phyloP scores from a whole-genome alignment of 53 echinoderm and acorn worm species.

The Pentamera pediparva region DNA sequence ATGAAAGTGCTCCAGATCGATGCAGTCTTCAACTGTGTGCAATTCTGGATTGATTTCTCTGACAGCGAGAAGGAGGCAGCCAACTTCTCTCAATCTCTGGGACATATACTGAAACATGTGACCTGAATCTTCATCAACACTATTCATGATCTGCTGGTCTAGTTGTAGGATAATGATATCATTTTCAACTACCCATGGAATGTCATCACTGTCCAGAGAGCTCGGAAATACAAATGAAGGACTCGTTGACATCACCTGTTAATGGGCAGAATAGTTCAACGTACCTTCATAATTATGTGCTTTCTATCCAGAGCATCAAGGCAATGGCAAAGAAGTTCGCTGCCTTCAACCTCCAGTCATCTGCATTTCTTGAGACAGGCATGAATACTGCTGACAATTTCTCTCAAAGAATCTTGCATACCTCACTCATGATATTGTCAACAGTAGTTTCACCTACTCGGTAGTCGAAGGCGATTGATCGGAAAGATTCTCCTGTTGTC shows the following conservation, averaged over 20 bases:
- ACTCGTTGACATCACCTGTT: no score
- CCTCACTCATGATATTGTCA: conserved; percentile 5
- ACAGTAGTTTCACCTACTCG: conserved; percentile 27
- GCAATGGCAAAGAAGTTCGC: conserved; percentile 36
- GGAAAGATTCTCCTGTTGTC: conserved; percentile 25
- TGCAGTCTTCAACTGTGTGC: conserved; percentile 37
- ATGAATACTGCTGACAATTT: conserved; percentile 15
- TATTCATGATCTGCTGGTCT: conserved; percentile 6
- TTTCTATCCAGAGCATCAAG: conserved; percentile 53
- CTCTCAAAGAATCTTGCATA: conserved; percentile 15
- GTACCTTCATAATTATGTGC: conserved; percentile 32
- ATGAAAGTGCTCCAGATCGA: conserved; percentile 37
- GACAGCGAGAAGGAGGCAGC: conserved; percentile 24
- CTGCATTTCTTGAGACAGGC: background rate
- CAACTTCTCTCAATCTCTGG: conserved; percentile 51
- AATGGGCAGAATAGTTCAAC: no score
- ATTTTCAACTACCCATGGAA: conserved; percentile 33
- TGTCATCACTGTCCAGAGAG: no score
- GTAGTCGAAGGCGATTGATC: conserved; percentile 14
- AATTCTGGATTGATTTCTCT: conserved; percentile 30
- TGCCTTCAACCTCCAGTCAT: conserved; percentile 24
- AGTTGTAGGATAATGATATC: conserved; percentile 44
- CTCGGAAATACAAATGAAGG: no score
- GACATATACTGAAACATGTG: conserved; percentile 38
- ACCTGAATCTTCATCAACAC: conserved; percentile 6